Percentiles rank a stretch among this genome's conserved stretches.
Evolutionary conservation across 2,797 vertebrate species (phyloP).

Genomic region (Poeciliopsis gracilis): DNA sequence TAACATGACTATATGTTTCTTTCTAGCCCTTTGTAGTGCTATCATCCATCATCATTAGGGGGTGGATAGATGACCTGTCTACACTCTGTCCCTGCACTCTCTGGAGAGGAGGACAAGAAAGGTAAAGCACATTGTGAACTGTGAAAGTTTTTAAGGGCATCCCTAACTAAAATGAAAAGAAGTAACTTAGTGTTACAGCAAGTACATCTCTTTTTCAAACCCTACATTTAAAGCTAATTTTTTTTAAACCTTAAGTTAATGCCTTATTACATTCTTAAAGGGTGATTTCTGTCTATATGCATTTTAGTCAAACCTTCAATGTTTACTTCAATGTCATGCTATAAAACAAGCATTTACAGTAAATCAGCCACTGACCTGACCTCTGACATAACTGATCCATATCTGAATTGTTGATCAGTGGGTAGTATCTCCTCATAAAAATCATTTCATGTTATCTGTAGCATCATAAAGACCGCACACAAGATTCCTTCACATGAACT

Average conservation of each 20-base stretch:
- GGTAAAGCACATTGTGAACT: slow-evolving; percentile 12
- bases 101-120: slow-evolving; percentile 18
- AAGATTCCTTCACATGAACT: background rate
- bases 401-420: background rate
- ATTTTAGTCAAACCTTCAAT: background rate
- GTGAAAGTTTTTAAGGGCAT: background rate
- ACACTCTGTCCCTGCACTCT: slow-evolving; percentile 56
- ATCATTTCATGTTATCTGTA: background rate
- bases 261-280: background rate
- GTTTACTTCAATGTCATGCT: background rate
- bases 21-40: slow-evolving; percentile 47
- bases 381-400: background rate
- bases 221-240: background rate
- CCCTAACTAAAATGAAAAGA: slow-evolving; percentile 6
- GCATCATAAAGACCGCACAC: background rate
- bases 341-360: background rate
- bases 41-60: slow-evolving; percentile 77
- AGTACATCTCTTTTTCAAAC: background rate
- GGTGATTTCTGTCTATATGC: background rate
- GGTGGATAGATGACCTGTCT: slow-evolving; percentile 71
- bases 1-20: slow-evolving; percentile 56
- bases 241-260: background rate
- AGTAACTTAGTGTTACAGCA: background rate
- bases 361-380: background rate
- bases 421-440: background rate